Evolutionary conservation across 53 echinoderm and acorn worm species (phyloP).

Genomic region (Astropecten irregularis): DNA sequence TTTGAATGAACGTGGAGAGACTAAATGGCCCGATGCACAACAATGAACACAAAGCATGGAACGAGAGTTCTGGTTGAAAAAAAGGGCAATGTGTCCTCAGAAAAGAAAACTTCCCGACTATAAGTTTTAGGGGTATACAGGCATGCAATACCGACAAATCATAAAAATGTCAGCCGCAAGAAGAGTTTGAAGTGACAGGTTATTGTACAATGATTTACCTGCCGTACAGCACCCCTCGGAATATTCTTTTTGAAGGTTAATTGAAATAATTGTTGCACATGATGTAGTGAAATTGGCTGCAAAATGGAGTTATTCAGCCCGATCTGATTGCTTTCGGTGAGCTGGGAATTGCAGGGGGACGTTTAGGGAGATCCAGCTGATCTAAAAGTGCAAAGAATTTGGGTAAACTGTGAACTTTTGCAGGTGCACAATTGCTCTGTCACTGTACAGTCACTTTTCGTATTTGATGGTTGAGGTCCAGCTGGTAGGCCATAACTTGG

Average conservation of each 20-base stretch:
- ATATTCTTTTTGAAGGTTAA: not conserved
- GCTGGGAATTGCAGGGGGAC: not conserved
- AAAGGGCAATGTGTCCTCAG: too few species aligned
- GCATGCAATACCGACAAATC: too few species aligned
- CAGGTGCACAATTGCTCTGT: not conserved
- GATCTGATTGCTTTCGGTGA: not conserved
- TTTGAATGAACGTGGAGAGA: constrained; percentile 4
- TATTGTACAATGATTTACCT: not conserved
- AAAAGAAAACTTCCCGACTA: too few species aligned
- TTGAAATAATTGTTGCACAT: constrained; percentile 31
- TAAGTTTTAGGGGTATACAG: too few species aligned
- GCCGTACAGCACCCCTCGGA: constrained; percentile 4
- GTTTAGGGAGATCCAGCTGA: not conserved
- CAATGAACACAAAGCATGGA: not conserved
- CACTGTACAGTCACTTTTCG: too few species aligned
- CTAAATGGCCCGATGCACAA: constrained; percentile 1
- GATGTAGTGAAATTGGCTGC: constrained; percentile 30
- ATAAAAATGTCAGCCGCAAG: not conserved
- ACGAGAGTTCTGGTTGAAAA: not conserved
- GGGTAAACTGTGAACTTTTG: constrained; percentile 4
- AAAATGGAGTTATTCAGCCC: constrained; percentile 22
- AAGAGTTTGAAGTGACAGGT: not conserved
- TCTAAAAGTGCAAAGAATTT: constrained; percentile 9
- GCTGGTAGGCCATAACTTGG: too few species aligned
- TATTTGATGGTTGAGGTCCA: too few species aligned